phyloP scores from a whole-genome alignment of 2,113 vertebrate species.

The Zosterops hypoxanthus region DNA sequence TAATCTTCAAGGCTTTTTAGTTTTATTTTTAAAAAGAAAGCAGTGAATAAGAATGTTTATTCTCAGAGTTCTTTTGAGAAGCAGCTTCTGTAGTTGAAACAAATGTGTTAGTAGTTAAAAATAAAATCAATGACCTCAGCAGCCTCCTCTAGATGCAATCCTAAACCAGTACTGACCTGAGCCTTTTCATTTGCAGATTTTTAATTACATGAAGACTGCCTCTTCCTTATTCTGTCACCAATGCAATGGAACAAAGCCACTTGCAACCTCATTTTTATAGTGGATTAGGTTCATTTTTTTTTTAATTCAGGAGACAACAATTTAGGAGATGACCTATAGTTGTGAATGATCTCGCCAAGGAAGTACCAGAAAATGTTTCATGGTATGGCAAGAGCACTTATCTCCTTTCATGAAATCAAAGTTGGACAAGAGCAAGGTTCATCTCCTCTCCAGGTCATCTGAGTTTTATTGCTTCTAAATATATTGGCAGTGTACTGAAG shows the following conservation, averaged over 20 bases:
- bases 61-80: conserved; percentile 24
- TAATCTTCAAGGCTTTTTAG: conserved; percentile 31
- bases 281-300: neutral
- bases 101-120: conserved; percentile 23
- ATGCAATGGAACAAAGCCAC: neutral
- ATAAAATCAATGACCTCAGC: conserved; percentile 15
- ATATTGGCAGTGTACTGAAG: neutral
- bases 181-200: neutral
- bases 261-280: neutral
- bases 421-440: neutral
- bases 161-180: neutral
- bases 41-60: conserved; percentile 16
- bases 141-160: neutral
- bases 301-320: neutral
- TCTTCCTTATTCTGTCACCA: neutral
- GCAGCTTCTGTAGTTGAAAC: neutral
- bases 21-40: conserved; percentile 21
- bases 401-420: neutral
- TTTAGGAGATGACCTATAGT: neutral
- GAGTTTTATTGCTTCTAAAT: neutral
- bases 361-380: neutral
- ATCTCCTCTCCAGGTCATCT: neutral
- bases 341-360: neutral
- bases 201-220: neutral
- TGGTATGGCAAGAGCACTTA: neutral